phyloP scores from a whole-genome alignment of 2,113 vertebrate species.

The Crotalus tigris region DNA sequence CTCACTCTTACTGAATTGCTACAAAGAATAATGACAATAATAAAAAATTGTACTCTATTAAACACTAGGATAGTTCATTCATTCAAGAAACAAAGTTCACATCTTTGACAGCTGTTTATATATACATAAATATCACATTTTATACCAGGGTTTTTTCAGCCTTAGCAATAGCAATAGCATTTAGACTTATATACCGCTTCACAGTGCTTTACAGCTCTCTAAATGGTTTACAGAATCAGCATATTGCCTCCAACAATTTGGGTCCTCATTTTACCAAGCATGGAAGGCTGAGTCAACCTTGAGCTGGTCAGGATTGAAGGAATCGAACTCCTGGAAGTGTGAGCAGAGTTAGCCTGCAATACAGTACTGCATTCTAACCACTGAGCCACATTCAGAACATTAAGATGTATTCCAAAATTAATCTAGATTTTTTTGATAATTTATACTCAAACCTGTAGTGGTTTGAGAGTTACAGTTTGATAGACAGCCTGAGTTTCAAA shows the following conservation, averaged over 20 bases:
- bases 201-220: no score
- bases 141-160: background rate
- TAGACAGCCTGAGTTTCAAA: background rate
- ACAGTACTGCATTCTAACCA: no score
- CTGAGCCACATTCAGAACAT: background rate
- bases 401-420: background rate
- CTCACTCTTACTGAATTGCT: background rate
- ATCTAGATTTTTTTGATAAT: background rate
- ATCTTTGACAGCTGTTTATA: background rate
- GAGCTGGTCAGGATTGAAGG: no score
- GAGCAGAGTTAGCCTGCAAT: no score
- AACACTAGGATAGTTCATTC: background rate
- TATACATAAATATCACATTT: background rate
- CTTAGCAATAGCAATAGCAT: background rate
- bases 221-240: no score
- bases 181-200: no score
- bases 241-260: no score
- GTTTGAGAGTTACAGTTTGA: background rate
- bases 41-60: background rate
- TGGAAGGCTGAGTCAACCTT: no score
- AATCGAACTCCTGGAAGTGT: no score
- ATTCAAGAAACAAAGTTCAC: background rate
- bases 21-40: background rate
- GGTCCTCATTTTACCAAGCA: no score
- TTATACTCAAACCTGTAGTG: background rate